These are phyloP conservation scores for Aphidius ervi DNA, from an alignment of 1,140 invertebrate genomes.

Conservation along the genomic window DNA sequence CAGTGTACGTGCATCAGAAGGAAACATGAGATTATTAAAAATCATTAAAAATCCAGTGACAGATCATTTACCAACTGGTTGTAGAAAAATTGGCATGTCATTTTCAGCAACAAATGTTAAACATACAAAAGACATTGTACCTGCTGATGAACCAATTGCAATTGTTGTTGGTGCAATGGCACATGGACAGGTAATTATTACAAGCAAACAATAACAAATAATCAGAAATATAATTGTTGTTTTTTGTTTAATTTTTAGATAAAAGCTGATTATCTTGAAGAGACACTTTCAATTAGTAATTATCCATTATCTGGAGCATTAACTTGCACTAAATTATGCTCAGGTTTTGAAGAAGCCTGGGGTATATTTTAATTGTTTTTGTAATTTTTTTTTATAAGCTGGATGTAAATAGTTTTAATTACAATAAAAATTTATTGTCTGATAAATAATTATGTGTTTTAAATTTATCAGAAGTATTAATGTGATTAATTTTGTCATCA, in stretches of 20 bases:
- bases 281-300: slow-evolving; percentile 87
- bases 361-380: slow-evolving; percentile 61
- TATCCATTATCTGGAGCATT: slow-evolving; percentile 95
- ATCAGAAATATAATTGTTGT: slow-evolving; percentile 16
- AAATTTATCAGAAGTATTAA: too few relatives aligned
- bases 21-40: slow-evolving; percentile 87
- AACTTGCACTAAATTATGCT: slow-evolving; percentile 94
- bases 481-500: too few relatives aligned
- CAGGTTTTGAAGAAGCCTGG: slow-evolving; percentile 96
- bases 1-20: slow-evolving; percentile 83
- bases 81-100: slow-evolving; percentile 85
- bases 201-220: slow-evolving; percentile 7
- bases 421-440: too few relatives aligned
- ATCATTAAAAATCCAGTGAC: slow-evolving; percentile 97
- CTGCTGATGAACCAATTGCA: slow-evolving; percentile 76
- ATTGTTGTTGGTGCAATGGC: slow-evolving; percentile 96
- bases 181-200: slow-evolving; percentile 74
- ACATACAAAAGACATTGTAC: slow-evolving; percentile 77
- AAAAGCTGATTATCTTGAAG: slow-evolving; percentile 86
- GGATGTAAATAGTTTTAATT: not conserved
- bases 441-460: too few relatives aligned
- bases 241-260: slow-evolving; percentile 55
- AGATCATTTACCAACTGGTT: slow-evolving; percentile 93
- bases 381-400: slow-evolving; percentile 7
- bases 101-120: slow-evolving; percentile 78